Percentiles rank a stretch among this genome's conserved stretches.
These are phyloP conservation scores for Psephotus haematonotus DNA, from an alignment of 2,113 vertebrate species.

Conservation along the genomic window DNA sequence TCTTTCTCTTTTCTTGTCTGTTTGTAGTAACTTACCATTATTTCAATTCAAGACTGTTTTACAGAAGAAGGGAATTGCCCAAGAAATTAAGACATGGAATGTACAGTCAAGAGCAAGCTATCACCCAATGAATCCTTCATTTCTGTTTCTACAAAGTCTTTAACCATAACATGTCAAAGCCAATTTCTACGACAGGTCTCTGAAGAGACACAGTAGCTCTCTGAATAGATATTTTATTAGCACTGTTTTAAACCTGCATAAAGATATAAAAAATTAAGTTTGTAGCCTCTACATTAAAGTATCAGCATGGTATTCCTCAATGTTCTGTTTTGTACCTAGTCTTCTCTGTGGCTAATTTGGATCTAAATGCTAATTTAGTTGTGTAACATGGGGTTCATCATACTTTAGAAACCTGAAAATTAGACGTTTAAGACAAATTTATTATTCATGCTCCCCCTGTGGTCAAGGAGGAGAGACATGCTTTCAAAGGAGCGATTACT, in stretches of 20 bases:
- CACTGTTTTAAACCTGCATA: background rate
- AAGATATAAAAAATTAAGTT: background rate
- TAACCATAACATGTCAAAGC: background rate
- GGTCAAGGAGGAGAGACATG: background rate
- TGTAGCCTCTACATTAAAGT: background rate
- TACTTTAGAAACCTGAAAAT: background rate
- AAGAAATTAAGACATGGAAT: accelerated
- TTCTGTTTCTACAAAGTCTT: background rate
- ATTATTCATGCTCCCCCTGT: background rate
- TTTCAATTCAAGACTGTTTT: background rate
- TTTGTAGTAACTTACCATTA: background rate
- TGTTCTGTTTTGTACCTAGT: background rate
- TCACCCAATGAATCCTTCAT: background rate
- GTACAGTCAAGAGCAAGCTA: background rate
- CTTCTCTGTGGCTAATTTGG: background rate
- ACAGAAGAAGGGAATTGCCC: background rate
- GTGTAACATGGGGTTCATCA: background rate
- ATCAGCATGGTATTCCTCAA: background rate
- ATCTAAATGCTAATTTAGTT: background rate
- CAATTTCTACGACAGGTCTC: background rate
- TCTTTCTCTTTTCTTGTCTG: background rate
- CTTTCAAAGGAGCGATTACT: background rate
- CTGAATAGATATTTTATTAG: background rate
- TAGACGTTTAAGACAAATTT: background rate
- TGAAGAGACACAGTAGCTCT: background rate